Evolutionary conservation across 92 coral and sea anemone genomes (phyloP).

Genomic region (Epizoanthus ramosus): DNA sequence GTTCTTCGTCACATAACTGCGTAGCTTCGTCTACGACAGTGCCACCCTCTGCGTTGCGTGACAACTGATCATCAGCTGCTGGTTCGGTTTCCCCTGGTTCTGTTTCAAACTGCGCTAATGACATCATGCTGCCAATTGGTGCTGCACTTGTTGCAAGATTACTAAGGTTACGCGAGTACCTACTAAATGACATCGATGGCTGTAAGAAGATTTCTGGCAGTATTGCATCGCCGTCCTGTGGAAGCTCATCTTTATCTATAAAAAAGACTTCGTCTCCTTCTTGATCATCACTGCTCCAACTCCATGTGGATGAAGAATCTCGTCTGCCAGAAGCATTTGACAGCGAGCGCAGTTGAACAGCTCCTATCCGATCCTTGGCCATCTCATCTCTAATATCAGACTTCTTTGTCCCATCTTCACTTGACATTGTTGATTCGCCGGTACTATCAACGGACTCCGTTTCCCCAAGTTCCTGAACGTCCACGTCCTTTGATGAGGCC

Average conservation of each 20-base stretch:
- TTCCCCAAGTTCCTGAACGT: constrained; percentile 2
- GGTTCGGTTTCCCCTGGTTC: constrained; percentile 11
- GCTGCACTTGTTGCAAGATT: constrained; percentile 16
- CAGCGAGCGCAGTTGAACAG: constrained; percentile 24
- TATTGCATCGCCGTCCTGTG: constrained; percentile 8
- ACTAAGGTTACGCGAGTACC: constrained; percentile 34
- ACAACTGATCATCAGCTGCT: not conserved
- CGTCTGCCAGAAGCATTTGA: not conserved
- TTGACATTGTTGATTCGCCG: not conserved
- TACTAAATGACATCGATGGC: constrained; percentile 36
- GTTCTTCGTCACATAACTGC: not conserved
- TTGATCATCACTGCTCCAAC: constrained; percentile 43
- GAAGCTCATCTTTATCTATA: constrained; percentile 26
- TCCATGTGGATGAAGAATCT: constrained; percentile 35
- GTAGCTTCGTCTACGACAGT: not conserved
- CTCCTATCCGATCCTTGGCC: constrained; percentile 41
- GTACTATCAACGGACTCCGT: constrained; percentile 13
- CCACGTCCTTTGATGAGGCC: not conserved
- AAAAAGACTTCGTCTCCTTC: constrained; percentile 43
- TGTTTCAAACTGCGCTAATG: constrained; percentile 36
- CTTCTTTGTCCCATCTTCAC: not conserved
- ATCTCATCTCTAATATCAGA: constrained; percentile 16
- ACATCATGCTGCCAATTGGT: constrained; percentile 42
- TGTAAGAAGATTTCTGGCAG: constrained; percentile 32
- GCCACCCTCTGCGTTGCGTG: not conserved